A percentile compares a stretch with the other conserved stretches of the same genome.
Evolutionary conservation across 2,888 invertebrate genomes (phyloP).

Genomic region (Sminthurinus aureus): DNA sequence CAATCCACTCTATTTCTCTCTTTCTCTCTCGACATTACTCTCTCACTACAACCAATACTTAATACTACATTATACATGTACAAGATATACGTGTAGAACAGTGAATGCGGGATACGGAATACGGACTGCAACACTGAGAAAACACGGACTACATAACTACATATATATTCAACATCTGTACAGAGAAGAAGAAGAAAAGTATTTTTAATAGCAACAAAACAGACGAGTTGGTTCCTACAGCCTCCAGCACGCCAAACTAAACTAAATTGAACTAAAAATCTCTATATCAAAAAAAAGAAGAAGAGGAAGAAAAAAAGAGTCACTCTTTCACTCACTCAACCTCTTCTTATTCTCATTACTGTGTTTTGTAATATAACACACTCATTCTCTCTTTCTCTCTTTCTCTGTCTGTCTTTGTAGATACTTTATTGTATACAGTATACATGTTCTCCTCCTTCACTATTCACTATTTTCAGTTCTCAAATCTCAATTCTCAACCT

Average conservation of each 20-base stretch:
- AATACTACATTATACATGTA: too few relatives aligned
- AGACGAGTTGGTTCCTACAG: slow-evolving; percentile 25
- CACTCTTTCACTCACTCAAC: neutral
- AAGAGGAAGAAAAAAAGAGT: neutral
- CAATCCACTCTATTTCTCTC: too few relatives aligned
- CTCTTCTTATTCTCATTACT: neutral
- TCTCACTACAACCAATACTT: too few relatives aligned
- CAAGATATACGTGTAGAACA: neutral
- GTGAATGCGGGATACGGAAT: too few relatives aligned
- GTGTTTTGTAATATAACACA: neutral
- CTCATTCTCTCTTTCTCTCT: neutral
- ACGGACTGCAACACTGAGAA: too few relatives aligned
- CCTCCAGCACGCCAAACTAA: neutral
- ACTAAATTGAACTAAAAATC: slow-evolving; percentile 8
- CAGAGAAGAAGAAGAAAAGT: neutral
- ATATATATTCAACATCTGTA: too few relatives aligned
- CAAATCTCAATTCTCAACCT: slow-evolving; percentile 3
- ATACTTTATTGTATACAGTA: too few relatives aligned
- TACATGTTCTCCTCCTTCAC: neutral
- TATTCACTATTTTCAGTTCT: slow-evolving; percentile 1
- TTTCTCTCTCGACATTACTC: neutral
- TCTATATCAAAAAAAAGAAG: neutral
- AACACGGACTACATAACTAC: too few relatives aligned
- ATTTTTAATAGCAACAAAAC: slow-evolving; percentile 27
- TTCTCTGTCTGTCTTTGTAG: neutral